phyloP scores from a whole-genome alignment of 2,797 vertebrate species.

The Channallabes apus region DNA sequence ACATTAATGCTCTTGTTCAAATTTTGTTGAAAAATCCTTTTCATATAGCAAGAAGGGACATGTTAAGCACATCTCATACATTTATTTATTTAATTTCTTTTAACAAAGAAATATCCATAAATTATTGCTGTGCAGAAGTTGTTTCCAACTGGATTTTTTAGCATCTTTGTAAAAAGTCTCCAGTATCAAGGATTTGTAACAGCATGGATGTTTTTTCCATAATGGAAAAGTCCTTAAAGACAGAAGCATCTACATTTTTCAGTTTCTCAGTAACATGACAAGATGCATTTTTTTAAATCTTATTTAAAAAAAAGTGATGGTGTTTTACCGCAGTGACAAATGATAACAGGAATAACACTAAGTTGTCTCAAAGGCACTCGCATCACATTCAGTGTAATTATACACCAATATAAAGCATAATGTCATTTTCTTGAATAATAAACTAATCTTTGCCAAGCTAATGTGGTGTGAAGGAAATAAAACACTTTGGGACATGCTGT shows the following conservation, averaged over 20 bases:
- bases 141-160: not conserved
- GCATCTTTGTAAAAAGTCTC: not conserved
- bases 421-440: not conserved
- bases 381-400: not conserved
- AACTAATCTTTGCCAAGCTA: not conserved
- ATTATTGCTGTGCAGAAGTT: not conserved
- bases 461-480: not conserved
- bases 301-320: not conserved
- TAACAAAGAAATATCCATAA: not conserved
- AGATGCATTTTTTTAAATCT: not conserved
- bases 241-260: not conserved
- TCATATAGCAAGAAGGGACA: not conserved
- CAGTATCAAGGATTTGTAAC: not conserved
- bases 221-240: not conserved
- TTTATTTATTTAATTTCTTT: not conserved
- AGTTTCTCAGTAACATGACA: not conserved
- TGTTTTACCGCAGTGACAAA: not conserved
- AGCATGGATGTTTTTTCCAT: not conserved
- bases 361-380: not conserved
- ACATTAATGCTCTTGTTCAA: not conserved
- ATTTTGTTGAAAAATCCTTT: not conserved
- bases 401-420: too few relatives aligned
- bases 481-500: not conserved
- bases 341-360: not conserved
- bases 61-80: too few relatives aligned